phyloP scores from a whole-genome alignment of 2,113 vertebrate species.

The Colaptes auratus region DNA sequence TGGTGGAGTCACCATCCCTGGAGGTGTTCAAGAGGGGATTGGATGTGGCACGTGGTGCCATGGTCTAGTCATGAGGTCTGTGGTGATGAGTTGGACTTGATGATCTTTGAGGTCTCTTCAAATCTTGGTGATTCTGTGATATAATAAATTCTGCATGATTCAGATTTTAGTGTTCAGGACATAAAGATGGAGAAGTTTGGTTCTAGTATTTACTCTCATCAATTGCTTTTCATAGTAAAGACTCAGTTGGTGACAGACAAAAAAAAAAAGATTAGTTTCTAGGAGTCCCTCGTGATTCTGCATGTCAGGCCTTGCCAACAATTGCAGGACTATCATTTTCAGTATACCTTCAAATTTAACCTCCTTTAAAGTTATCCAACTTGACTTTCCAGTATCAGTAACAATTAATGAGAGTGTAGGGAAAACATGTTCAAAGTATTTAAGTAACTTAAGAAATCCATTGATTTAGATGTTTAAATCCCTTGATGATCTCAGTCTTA shows the following conservation, averaged over 20 bases:
- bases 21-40: no score
- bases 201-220: background rate
- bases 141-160: background rate
- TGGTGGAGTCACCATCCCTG: no score
- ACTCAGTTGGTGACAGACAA: background rate
- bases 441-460: background rate
- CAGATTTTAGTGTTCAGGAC: background rate
- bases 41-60: no score
- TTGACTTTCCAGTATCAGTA: background rate
- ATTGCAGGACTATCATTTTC: background rate
- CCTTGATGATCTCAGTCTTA: background rate
- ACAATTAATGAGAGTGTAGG: background rate
- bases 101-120: no score
- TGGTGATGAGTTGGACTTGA: no score
- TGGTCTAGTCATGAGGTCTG: no score
- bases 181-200: background rate
- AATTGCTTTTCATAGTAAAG: background rate
- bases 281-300: background rate
- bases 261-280: background rate
- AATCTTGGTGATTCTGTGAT: no score
- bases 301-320: background rate
- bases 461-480: background rate
- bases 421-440: background rate
- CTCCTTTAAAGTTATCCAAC: background rate
- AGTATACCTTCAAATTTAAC: background rate